Evolutionary conservation across 2,888 invertebrate species (phyloP), one percentile per base, ranked within the genome.

Genomic region (Drosophila anomalata): DNA sequence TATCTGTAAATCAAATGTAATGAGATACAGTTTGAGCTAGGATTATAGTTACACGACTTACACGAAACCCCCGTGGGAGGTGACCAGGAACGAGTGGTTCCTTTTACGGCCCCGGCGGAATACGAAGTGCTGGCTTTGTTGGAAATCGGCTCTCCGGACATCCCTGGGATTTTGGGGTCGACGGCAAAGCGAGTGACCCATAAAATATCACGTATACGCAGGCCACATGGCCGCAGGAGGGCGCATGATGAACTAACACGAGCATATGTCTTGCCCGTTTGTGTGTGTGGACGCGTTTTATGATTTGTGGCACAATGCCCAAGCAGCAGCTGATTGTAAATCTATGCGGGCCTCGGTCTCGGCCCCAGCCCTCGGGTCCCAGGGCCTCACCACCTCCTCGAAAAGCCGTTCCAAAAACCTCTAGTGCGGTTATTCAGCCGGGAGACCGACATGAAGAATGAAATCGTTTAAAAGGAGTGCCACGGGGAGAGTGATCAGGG

Each of bases 131-230:
- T 50, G 24, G 57, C 65, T 53, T 53, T 54, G 46, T 53, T 63
- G 9, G 61, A 24, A 65, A 53, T 65, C 52, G 52, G 46, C 36
- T 58, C 24, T 44, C 33, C 57, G 52, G 46, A 39, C 57, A 63
- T 59, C 55, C 60, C 50, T 58, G 82, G 54, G 72, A 65, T 57
- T 58, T 67, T 70, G 53, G 48, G 65, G 75, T 73, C 69, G 63
- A 24, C 53, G 33, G 33, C 65, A 65, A 78, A 60, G 51, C 77
- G 69, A 85, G 78, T 85, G 83, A 87, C 79, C 84, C 86, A 87
- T 82, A 79, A 87, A 79, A 87, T 79, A 85, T 79, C 76, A 88
- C 86, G 88, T 87, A 76, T 76, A 80, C 75, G 81, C 74, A 53
- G 60, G 76, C 71, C 54, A 47, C 44, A 61, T 66, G 63, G 53